phyloP scores from a whole-genome alignment of 2,113 vertebrate species.

The Pluvianellus socialis region DNA sequence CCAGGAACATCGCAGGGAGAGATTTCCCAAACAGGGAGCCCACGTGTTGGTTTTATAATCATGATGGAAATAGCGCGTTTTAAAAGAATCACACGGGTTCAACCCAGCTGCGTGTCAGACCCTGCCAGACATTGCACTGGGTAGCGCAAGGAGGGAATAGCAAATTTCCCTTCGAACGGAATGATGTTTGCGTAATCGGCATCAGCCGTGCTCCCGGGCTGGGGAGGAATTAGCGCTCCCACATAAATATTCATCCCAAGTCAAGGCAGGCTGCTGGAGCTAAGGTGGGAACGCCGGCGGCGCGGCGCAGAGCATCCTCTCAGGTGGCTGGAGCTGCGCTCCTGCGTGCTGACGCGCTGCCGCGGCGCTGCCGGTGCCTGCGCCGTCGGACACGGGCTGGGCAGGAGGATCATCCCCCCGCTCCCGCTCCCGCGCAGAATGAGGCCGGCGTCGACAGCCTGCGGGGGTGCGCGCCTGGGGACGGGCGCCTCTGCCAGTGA shows the following conservation, averaged over 20 bases:
- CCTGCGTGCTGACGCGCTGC: background rate
- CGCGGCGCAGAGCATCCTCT: background rate
- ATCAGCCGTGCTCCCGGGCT: background rate
- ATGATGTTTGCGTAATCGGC: background rate
- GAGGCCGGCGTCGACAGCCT: background rate
- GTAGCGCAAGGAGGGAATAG: background rate
- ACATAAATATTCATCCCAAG: conserved; percentile 12
- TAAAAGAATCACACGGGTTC: rapidly evolving
- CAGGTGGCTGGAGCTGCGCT: background rate
- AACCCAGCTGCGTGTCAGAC: background rate
- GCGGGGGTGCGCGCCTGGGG: background rate
- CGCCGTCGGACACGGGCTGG: background rate
- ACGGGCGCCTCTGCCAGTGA: background rate
- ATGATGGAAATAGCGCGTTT: rapidly evolving
- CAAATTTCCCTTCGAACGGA: background rate
- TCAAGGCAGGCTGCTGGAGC: background rate
- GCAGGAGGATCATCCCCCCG: background rate
- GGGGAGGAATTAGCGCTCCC: background rate
- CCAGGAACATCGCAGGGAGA: rapidly evolving
- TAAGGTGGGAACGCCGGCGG: background rate
- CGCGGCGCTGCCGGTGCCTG: background rate
- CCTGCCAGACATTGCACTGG: background rate
- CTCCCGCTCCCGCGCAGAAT: background rate
- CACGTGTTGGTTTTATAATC: background rate
- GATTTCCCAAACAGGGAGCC: background rate